These are phyloP conservation scores for Mugil cephalus DNA, from an alignment of 2,113 vertebrate genomes.

Conservation along the genomic window DNA sequence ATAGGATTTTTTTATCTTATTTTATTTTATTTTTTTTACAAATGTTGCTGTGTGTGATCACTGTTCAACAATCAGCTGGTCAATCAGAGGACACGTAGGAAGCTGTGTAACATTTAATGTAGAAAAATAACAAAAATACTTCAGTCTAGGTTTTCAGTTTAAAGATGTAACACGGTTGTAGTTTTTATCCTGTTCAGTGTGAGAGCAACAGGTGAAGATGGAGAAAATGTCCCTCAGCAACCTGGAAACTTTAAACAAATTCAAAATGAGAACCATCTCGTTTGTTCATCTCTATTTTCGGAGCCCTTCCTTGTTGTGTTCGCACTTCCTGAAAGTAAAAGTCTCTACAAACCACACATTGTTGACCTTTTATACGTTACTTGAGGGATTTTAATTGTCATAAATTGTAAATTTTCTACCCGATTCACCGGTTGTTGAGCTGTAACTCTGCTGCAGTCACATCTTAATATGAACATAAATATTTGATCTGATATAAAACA, in stretches of 20 bases:
- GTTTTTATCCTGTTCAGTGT: too few relatives aligned
- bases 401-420: neutral
- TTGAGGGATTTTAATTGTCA: neutral
- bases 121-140: conserved; percentile 50
- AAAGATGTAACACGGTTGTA: too few relatives aligned
- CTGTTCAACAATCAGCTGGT: conserved; percentile 67
- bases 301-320: neutral
- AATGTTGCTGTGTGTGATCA: conserved; percentile 12
- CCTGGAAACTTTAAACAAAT: accelerated
- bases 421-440: too few relatives aligned
- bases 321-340: neutral
- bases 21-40: too few relatives aligned
- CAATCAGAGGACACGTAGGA: conserved; percentile 31
- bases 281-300: neutral
- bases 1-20: too few relatives aligned
- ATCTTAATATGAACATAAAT: neutral
- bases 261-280: conserved; percentile 11
- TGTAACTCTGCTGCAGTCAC: neutral
- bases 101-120: conserved; percentile 22
- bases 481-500: too few relatives aligned
- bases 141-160: conserved; percentile 28
- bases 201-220: too few relatives aligned
- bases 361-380: conserved; percentile 8
- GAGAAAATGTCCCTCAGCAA: too few relatives aligned
- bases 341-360: neutral